These are phyloP conservation scores for Thaumatotibia leucotreta DNA, from an alignment of 1,140 invertebrate genomes.

Conservation along the genomic window DNA sequence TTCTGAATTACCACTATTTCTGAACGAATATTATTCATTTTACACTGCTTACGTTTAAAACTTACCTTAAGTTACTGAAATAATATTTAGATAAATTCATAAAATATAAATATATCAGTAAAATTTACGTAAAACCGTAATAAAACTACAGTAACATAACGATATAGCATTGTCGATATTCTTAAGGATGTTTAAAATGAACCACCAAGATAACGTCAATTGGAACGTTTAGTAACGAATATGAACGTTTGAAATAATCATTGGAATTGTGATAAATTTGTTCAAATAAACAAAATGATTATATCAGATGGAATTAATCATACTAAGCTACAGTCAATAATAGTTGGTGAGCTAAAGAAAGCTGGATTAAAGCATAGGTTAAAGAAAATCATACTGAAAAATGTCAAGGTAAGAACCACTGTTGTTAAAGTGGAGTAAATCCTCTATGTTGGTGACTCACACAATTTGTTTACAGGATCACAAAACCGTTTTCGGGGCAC, in stretches of 20 bases:
- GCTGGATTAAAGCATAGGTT: constrained; percentile 81
- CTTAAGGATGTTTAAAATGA: too few species aligned
- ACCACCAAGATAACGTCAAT: constrained; percentile 14
- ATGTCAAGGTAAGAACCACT: constrained; percentile 69
- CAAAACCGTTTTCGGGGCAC: constrained; percentile 80
- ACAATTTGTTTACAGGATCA: constrained; percentile 43
- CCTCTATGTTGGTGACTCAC: constrained; percentile 18
- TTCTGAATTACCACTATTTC: too few species aligned
- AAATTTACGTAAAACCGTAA: not conserved
- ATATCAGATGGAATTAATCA: constrained; percentile 81
- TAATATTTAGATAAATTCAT: not conserved
- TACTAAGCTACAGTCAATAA: constrained; percentile 79
- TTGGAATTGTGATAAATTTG: constrained; percentile 18
- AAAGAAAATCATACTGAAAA: constrained; percentile 78
- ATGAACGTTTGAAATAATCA: constrained; percentile 26
- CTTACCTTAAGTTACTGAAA: not conserved
- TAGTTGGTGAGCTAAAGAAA: constrained; percentile 78
- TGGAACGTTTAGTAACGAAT: constrained; percentile 32
- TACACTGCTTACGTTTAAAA: not conserved
- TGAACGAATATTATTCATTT: not conserved
- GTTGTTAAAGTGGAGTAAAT: constrained; percentile 1
- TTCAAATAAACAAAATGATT: constrained; percentile 76
- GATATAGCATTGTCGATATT: too few species aligned
- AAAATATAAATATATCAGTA: not conserved
- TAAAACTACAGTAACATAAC: too few species aligned